Conservation (phyloP, 2,797 vertebrate species). For the Salmo trutta region DNA sequence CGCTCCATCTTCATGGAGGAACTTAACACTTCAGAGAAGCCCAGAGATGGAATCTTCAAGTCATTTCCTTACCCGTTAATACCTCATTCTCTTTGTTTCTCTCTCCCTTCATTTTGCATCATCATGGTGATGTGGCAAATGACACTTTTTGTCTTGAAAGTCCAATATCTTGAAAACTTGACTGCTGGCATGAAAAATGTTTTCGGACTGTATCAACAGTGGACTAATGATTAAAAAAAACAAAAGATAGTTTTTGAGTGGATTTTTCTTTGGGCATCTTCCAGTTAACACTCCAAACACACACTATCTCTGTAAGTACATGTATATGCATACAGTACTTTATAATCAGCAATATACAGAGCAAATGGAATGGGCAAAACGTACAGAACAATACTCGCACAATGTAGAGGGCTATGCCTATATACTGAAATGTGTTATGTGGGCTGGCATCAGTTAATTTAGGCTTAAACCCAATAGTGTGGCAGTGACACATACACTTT, state of each 20-base stretch:
- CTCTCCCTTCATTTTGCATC: too few relatives aligned
- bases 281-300: neutral
- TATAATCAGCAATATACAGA: too few relatives aligned
- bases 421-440: neutral
- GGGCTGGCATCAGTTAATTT: neutral
- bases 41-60: slow-evolving; percentile 35
- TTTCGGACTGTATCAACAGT: too few relatives aligned
- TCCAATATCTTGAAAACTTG: too few relatives aligned
- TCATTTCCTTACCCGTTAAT: slow-evolving; percentile 43
- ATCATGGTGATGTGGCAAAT: too few relatives aligned
- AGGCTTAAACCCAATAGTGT: neutral
- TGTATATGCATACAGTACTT: too few relatives aligned
- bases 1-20: slow-evolving; percentile 19
- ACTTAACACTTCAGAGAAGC: slow-evolving; percentile 40
- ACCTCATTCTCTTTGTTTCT: neutral
- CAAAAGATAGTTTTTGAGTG: too few relatives aligned
- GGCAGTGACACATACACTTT: neutral
- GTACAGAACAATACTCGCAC: neutral
- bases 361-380: too few relatives aligned
- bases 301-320: neutral
- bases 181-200: too few relatives aligned
- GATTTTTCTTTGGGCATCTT: neutral
- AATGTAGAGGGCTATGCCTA: neutral
- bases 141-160: too few relatives aligned
- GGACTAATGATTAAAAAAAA: too few relatives aligned